Evolutionary conservation across 2,113 vertebrate species (phyloP), one percentile per base, ranked within the genome.

Genomic region (Laticauda laticaudata): DNA sequence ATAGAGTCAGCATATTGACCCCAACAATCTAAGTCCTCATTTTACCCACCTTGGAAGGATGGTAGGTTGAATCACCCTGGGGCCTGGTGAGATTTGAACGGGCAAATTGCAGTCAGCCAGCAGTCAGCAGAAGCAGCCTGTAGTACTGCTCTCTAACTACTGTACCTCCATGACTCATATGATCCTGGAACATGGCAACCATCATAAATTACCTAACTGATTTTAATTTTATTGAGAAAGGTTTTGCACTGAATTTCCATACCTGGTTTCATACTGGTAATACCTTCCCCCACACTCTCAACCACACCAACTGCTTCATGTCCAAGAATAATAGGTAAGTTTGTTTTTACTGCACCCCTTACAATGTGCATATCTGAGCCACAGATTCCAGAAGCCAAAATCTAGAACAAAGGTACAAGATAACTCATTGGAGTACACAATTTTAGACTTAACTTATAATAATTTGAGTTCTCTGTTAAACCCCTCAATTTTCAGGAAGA

Each of bases 291-390:
- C 91, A 98, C 96, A 12, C 98, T 99, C 96, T 99, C 99, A 23
- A 99, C 98, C 2, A 98, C 93, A 4, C 99, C 98, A 4, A 97
- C 97, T 1, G 98, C 98, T 95, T 99, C 98, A 2, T 99, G 98
- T 12, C 98, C 98, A 94, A 99, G 87, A 95, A 98, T 98, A 91
- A 98, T 96, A 1, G 99, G 98, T 95, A 99, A 98, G 39, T 97
- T 96, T 96, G 96, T 0, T 0, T 59, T 94, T 96, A 98, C 0
- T 93, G 91, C 43, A 12, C 96, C 97, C 43, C 92, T 93, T 57
- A 98, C 0, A 93, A 95, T 97, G 0, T 98, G 96, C 43, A 98
- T 98, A 87, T 99, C 99, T 2, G 98, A 98, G 53, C 98, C 98
- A 94, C 99, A 99, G 96, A 99, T 98, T 1, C 98, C 99, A 2